These are phyloP conservation scores for Caranx ignobilis DNA, from an alignment of 2,113 vertebrate species.

Conservation along the genomic window DNA sequence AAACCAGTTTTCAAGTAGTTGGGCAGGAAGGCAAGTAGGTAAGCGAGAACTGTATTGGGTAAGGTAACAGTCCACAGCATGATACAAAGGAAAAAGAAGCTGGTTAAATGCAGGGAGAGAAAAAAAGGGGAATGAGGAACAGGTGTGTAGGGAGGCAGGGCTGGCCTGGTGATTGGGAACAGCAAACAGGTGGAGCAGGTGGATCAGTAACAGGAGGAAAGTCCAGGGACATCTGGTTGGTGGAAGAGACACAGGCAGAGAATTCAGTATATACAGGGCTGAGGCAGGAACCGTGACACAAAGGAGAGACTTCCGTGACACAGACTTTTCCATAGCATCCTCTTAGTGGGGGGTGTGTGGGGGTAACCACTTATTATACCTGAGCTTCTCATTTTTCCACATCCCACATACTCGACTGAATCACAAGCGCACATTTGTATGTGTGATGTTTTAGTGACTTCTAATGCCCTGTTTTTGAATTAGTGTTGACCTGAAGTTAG, in stretches of 20 bases:
- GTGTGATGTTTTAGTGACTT: conserved; percentile 23
- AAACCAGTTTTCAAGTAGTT: background rate
- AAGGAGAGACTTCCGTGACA: background rate
- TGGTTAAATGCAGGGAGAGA: background rate
- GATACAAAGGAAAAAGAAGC: background rate
- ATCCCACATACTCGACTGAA: conserved; percentile 13
- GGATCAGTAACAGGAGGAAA: background rate
- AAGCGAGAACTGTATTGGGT: background rate
- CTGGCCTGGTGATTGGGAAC: background rate
- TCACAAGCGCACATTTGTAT: background rate
- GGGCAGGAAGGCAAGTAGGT: background rate
- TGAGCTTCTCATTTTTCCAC: conserved; percentile 11
- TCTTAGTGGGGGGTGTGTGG: background rate
- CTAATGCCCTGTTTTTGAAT: conserved; percentile 25
- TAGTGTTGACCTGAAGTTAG: background rate
- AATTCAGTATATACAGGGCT: background rate
- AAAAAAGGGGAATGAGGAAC: background rate
- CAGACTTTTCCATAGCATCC: conserved; percentile 14
- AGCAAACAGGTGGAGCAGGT: background rate
- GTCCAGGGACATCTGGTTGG: background rate
- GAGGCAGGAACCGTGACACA: background rate
- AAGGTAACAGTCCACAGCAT: background rate
- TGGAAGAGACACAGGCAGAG: background rate
- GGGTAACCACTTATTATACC: conserved; percentile 5
- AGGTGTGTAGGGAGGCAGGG: background rate